These are phyloP conservation scores for Eupeodes latifasciatus DNA, from an alignment of 2,888 invertebrate genomes.

Conservation along the genomic window DNA sequence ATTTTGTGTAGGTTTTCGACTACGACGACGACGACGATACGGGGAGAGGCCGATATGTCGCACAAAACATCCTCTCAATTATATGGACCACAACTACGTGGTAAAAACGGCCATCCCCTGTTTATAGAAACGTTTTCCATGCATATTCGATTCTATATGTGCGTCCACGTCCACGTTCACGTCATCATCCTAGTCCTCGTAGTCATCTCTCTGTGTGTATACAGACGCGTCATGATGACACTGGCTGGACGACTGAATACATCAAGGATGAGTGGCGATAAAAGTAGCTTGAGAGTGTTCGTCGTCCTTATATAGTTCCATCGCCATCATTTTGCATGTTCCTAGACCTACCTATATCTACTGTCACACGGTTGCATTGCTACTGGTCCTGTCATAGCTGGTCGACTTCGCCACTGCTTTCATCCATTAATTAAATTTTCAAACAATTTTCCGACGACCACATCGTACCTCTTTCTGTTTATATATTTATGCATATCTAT, in stretches of 20 bases:
- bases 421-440: conserved; percentile 76
- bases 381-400: conserved; percentile 26
- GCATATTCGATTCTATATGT: conserved; percentile 22
- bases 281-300: conserved; percentile 14
- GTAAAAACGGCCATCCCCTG: conserved; percentile 60
- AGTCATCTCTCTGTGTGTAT: conserved; percentile 12
- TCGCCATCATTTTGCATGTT: conserved; percentile 27
- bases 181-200: no score
- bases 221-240: neutral
- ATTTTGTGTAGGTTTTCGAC: conserved; percentile 13
- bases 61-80: conserved; percentile 74
- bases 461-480: conserved; percentile 43
- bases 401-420: conserved; percentile 31
- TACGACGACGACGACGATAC: conserved; percentile 8
- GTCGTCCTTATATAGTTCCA: conserved; percentile 48
- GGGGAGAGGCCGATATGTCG: conserved; percentile 31
- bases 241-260: neutral
- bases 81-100: conserved; percentile 74
- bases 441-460: conserved; percentile 73
- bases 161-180: conserved; percentile 11
- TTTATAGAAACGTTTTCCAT: conserved; percentile 70
- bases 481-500: conserved; percentile 43
- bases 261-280: neutral
- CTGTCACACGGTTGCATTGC: conserved; percentile 57
- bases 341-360: neutral